Evolutionary conservation across 2,797 vertebrate genomes (phyloP), one percentile per base, ranked within the genome.

Genomic region (Falco concolor): DNA sequence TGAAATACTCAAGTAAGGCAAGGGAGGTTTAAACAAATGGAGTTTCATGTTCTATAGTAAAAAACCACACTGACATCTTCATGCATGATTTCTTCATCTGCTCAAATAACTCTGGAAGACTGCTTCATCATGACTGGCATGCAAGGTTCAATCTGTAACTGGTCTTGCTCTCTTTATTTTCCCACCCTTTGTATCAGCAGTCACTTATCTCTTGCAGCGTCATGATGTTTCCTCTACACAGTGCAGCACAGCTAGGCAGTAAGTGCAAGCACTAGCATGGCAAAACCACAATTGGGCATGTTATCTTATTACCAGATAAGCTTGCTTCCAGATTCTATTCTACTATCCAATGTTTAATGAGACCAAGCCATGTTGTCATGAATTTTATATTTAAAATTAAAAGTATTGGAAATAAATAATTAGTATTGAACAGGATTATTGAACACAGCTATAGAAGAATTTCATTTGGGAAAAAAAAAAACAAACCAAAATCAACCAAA

Each of bases 41-140:
- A 76, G 95, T 92, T 94, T 94, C 74, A 74, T 84, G 54, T 95
- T 96, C 70, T 63, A 32, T 56, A 95, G 63, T 80, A 74, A 86
- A 90, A 94, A 70, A 80, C 49, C 49, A 93, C 50, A 65, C 59
- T 93, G 84, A 91, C 73, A 91, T 91, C 87, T 87, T 94, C 91
- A 91, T 91, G 89, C 78, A 87, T 75, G 89, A 93, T 89, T 96
- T 96, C 87, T 96, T 93, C 77, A 95, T 83, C 90, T 70, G 74
- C 63, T 78, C 83, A 96, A 86, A 63, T 72, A 93, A 63, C 67
- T 94, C 77, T 85, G 72, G 61, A 94, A 93, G 61, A 69, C 25
- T 61, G 85, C 90, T 95, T 88, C 85, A 81, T 79, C 80, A 54
- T 67, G 75, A 95, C 57, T 91, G 88, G 81, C 69, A 22, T 65